A percentile compares a stretch with the other conserved stretches of the same genome.
Evolutionary conservation across 53 echinoderm and acorn worm species (phyloP).

Genomic region (Temnopleurus reevesii): DNA sequence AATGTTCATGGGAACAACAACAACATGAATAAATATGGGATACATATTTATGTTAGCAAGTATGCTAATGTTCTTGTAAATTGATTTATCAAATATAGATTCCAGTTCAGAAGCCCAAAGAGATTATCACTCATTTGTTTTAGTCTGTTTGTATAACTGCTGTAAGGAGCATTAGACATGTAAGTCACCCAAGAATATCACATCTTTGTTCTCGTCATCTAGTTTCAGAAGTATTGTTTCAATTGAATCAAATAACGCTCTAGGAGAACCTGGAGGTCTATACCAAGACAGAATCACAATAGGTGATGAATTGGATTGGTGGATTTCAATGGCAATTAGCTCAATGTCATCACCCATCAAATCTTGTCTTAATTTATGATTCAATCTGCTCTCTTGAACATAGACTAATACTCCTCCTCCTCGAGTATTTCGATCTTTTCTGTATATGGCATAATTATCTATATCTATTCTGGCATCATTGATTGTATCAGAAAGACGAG

Average conservation of each 20-base stretch:
- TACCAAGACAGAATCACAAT: not conserved
- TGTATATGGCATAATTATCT: not conserved
- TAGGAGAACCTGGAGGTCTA: not conserved
- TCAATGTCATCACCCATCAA: not conserved
- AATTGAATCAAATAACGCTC: not conserved
- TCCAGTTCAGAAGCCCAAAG: too few relatives aligned
- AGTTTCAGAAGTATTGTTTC: not conserved
- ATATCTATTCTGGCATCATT: not conserved
- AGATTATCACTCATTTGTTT: too few relatives aligned
- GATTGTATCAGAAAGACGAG: not conserved
- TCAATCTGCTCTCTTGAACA: not conserved
- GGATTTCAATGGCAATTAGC: not conserved
- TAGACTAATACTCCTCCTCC: not conserved
- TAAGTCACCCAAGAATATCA: not conserved
- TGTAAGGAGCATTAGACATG: too few relatives aligned
- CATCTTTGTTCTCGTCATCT: not conserved
- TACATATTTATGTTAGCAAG: too few relatives aligned
- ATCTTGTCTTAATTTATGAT: not conserved
- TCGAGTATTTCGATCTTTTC: conserved; percentile 5
- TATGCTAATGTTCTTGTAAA: too few relatives aligned
- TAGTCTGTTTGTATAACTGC: too few relatives aligned
- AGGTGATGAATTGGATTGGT: not conserved
- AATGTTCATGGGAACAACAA: too few relatives aligned
- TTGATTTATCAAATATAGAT: too few relatives aligned
- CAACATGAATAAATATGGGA: too few relatives aligned